phyloP scores from a whole-genome alignment of 2,113 vertebrate genomes.

The Lethenteron camtschaticum region DNA sequence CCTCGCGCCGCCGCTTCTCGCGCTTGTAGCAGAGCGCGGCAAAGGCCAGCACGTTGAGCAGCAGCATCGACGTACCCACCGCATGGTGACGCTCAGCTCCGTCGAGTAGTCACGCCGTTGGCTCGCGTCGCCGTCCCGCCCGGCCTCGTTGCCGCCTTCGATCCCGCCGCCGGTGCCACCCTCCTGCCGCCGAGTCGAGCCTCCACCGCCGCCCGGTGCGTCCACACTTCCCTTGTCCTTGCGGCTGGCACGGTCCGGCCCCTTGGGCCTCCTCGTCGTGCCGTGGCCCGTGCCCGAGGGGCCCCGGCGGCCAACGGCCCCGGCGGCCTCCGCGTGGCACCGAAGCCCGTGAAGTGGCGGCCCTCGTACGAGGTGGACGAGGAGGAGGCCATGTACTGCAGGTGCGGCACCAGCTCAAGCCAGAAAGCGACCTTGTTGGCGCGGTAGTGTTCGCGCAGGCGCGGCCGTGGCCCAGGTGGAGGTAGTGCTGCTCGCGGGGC shows the following conservation, averaged over 20 bases:
- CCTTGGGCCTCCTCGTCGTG: no score
- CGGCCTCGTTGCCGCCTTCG: no score
- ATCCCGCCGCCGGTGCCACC: no score
- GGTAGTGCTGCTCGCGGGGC: no score
- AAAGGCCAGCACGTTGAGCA: constrained; percentile 2
- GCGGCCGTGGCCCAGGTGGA: no score
- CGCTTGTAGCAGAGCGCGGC: background rate
- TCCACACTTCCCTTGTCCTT: no score
- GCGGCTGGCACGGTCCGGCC: no score
- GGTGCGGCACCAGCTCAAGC: background rate
- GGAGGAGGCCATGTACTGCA: constrained; percentile 1
- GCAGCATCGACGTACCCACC: constrained; percentile 4
- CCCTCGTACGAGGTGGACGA: background rate
- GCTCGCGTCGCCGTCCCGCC: no score
- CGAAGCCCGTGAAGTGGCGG: background rate
- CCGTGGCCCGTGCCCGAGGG: no score
- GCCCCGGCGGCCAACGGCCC: background rate
- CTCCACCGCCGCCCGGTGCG: no score
- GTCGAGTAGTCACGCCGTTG: background rate
- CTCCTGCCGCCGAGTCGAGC: no score
- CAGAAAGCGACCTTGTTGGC: background rate
- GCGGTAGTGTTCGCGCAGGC: no score
- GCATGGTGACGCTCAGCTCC: constrained; percentile 4
- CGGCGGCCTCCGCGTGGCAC: constrained; percentile 1
- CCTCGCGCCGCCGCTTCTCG: background rate